Percentiles rank a stretch among this genome's conserved stretches.
Evolutionary conservation across 2,113 vertebrate species (phyloP).

Genomic region (Aegotheles bennettii): DNA sequence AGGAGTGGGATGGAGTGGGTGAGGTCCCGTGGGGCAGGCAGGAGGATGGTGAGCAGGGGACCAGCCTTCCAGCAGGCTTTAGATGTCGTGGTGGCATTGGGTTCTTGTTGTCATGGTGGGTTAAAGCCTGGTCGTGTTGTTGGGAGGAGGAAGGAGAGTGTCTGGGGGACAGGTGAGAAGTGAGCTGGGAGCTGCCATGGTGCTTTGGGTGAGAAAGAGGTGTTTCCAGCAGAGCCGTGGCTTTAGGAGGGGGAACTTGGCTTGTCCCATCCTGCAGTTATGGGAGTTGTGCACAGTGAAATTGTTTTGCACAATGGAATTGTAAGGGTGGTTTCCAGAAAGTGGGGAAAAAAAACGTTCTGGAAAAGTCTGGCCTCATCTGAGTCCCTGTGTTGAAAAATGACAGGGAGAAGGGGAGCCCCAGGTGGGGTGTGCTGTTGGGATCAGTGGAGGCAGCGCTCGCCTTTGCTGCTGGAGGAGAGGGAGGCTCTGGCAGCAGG

Average conservation of each 20-base stretch:
- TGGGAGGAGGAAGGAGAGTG: neutral
- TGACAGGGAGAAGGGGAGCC: neutral
- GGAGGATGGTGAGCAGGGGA: neutral
- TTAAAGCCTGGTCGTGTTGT: neutral
- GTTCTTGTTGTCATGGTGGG: accelerated
- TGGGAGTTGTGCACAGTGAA: too few species aligned
- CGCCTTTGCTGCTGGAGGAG: neutral
- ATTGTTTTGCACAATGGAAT: accelerated
- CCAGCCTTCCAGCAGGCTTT: neutral
- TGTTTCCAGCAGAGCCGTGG: accelerated
- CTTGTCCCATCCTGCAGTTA: neutral
- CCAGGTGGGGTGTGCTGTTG: neutral
- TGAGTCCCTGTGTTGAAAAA: neutral
- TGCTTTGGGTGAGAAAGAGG: neutral
- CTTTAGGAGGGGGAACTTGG: neutral
- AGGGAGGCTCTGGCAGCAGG: neutral
- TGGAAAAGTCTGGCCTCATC: neutral
- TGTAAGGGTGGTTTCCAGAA: neutral
- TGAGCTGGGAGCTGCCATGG: neutral
- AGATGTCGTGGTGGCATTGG: too few species aligned
- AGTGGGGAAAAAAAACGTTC: neutral
- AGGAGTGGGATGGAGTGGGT: neutral
- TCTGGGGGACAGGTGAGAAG: too few species aligned
- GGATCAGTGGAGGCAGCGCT: neutral
- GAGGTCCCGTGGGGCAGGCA: neutral